Conservation (phyloP, 2,113 vertebrate species). For the Lonchura striata region DNA sequence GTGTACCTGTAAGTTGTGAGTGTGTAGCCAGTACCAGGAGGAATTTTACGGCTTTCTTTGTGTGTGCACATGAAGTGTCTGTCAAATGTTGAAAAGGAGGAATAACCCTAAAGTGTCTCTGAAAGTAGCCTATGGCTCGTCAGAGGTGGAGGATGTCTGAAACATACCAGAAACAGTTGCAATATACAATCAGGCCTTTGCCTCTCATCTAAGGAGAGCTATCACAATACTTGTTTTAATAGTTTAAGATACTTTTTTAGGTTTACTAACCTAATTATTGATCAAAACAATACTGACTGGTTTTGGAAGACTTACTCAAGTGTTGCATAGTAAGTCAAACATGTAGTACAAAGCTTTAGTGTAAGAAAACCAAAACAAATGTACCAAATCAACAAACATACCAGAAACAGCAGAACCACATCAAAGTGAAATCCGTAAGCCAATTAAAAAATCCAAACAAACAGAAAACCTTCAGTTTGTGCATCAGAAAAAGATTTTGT, state of each 20-base stretch:
- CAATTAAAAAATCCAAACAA: background rate
- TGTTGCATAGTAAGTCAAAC: background rate
- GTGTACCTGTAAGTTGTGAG: accelerated
- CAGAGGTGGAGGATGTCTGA: background rate
- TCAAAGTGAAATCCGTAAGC: background rate
- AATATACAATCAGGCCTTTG: background rate
- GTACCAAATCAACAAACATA: background rate
- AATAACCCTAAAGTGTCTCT: background rate
- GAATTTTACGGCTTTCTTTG: background rate
- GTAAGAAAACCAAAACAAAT: background rate
- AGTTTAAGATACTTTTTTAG: background rate
- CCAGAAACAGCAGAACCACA: background rate
- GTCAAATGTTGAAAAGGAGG: background rate
- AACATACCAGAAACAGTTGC: background rate
- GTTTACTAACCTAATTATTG: background rate
- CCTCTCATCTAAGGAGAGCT: background rate
- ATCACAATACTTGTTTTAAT: background rate
- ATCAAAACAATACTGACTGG: background rate
- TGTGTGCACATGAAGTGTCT: background rate
- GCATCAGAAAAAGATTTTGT: background rate
- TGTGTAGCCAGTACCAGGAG: background rate
- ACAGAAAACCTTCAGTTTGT: background rate
- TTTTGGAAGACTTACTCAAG: background rate
- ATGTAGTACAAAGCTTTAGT: background rate
- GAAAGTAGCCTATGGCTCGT: background rate